These are phyloP conservation scores for Nemotelus pantherinus DNA, from an alignment of 2,888 invertebrate genomes.

Conservation along the genomic window DNA sequence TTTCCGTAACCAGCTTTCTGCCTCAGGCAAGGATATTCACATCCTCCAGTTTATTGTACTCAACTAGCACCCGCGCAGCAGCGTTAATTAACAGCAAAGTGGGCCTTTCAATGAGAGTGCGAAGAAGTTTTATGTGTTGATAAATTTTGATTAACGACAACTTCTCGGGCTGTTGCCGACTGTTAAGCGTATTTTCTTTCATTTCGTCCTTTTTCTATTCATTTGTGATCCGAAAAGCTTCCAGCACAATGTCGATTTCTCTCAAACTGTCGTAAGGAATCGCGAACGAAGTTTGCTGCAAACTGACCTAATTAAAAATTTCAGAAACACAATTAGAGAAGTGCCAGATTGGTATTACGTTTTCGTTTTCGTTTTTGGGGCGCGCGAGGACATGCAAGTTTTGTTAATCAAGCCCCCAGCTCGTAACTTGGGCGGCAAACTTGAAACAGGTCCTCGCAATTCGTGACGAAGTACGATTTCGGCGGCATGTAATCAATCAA, in stretches of 20 bases:
- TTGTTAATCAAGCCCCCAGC: conserved; percentile 32
- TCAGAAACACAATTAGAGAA: conserved; percentile 23
- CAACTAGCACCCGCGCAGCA: background rate
- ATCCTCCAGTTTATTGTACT: background rate
- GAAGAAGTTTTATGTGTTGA: conserved; percentile 51
- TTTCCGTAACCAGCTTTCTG: too few species aligned
- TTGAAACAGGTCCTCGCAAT: background rate
- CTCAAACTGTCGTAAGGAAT: background rate
- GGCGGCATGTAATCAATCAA: conserved; percentile 24
- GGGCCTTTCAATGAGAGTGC: conserved; percentile 44
- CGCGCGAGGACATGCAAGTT: conserved; percentile 27
- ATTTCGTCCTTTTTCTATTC: conserved; percentile 34
- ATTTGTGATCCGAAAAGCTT: background rate
- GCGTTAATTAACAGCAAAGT: conserved; percentile 18
- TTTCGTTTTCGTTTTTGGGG: background rate
- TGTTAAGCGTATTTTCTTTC: conserved; percentile 45
- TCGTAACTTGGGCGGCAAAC: conserved; percentile 17
- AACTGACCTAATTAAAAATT: conserved; percentile 43
- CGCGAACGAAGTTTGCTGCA: conserved; percentile 6
- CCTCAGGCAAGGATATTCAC: too few species aligned
- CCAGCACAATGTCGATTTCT: background rate
- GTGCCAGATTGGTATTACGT: background rate
- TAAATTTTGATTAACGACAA: conserved; percentile 52
- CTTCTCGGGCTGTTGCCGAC: conserved; percentile 51
- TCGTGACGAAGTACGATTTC: conserved; percentile 3